These are phyloP conservation scores for Vanacampus margaritifer DNA, from an alignment of 2,113 vertebrate species.

Conservation along the genomic window DNA sequence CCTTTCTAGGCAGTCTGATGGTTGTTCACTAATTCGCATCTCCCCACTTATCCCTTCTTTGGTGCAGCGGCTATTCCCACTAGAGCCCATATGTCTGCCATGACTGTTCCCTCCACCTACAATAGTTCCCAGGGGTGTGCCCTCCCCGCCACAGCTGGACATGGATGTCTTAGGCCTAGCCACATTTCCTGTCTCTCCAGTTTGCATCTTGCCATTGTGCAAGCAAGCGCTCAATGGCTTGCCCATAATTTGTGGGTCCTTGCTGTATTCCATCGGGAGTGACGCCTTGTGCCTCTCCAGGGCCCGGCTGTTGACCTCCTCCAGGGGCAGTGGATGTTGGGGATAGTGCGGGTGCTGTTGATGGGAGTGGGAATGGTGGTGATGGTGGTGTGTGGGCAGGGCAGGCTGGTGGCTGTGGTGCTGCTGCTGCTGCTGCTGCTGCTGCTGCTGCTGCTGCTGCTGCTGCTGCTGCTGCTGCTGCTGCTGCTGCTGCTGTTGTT, in stretches of 20 bases:
- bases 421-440: conserved; percentile 64
- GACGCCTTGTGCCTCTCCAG: conserved; percentile 83
- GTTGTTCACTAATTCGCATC: conserved; percentile 82
- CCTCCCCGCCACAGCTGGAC: conserved; percentile 81
- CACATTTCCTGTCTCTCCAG: conserved; percentile 71
- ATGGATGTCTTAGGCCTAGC: conserved; percentile 68
- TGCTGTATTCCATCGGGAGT: conserved; percentile 81
- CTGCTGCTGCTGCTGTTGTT: conserved; percentile 59
- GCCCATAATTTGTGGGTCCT: conserved; percentile 74
- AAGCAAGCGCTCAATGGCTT: conserved; percentile 87
- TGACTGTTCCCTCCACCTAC: conserved; percentile 70
- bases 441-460: conserved; percentile 49
- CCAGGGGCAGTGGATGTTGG: conserved; percentile 64
- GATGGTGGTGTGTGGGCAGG: conserved; percentile 77
- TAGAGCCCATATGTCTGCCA: conserved; percentile 57
- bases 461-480: conserved; percentile 62
- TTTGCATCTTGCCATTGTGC: conserved; percentile 86
- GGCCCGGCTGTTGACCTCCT: conserved; percentile 74
- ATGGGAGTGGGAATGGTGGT: conserved; percentile 72
- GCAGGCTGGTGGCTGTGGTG: conserved; percentile 73
- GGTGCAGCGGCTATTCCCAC: conserved; percentile 74
- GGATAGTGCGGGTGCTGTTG: conserved; percentile 75
- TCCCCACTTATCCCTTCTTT: conserved; percentile 72
- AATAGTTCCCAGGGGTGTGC: conserved; percentile 62
- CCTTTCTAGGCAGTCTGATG: conserved; percentile 85